phyloP scores from a whole-genome alignment of 1,140 invertebrate species.

The Ceratosolen solmsi region DNA sequence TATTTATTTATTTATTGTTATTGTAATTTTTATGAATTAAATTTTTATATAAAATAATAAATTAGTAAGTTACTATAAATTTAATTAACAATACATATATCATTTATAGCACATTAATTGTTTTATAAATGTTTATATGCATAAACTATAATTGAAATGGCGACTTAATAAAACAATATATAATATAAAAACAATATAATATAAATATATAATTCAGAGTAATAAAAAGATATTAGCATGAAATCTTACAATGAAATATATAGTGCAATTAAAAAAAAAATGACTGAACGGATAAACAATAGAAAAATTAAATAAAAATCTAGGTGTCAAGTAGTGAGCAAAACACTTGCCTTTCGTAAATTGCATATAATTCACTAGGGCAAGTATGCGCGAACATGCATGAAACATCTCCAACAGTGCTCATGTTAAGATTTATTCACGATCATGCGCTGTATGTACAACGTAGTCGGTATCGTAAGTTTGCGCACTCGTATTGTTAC shows the following conservation, averaged over 20 bases:
- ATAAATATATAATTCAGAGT: too few species aligned
- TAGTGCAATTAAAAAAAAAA: not conserved
- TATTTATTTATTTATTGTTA: too few species aligned
- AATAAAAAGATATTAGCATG: too few species aligned
- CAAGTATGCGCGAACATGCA: constrained; percentile 64
- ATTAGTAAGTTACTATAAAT: too few species aligned
- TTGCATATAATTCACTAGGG: constrained; percentile 53
- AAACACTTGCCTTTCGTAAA: constrained; percentile 23
- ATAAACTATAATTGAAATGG: too few species aligned
- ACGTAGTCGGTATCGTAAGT: not conserved
- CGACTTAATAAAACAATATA: too few species aligned
- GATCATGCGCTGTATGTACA: constrained; percentile 56
- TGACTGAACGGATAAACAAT: not conserved
- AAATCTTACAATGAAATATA: not conserved
- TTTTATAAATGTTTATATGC: too few species aligned
- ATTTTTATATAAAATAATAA: too few species aligned
- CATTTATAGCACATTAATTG: too few species aligned
- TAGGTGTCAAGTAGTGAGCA: constrained; percentile 2
- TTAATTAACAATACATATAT: too few species aligned
- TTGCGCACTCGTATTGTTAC: not conserved
- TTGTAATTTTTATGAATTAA: too few species aligned
- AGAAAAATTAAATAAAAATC: constrained; percentile 27
- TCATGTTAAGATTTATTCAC: constrained; percentile 65
- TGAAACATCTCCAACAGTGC: constrained; percentile 63
- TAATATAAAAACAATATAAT: too few species aligned